Evolutionary conservation across 2,888 invertebrate genomes (phyloP).

Genomic region (Ametastegia equiseti): DNA sequence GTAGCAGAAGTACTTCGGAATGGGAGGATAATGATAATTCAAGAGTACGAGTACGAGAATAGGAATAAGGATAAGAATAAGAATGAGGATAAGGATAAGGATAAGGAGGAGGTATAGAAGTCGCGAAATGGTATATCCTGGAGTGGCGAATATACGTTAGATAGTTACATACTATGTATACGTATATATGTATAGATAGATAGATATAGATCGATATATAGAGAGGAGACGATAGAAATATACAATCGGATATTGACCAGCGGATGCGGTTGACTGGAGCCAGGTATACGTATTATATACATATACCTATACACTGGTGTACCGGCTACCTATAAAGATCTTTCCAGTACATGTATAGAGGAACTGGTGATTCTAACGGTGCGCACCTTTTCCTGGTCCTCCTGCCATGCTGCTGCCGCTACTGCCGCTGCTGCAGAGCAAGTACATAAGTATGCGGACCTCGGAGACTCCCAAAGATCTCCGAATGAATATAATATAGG

Average conservation of each 20-base stretch:
- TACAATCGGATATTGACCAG: conserved; percentile 33
- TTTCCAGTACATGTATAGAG: background rate
- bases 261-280: conserved; percentile 26
- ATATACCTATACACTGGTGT: too few species aligned
- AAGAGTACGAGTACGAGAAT: too few species aligned
- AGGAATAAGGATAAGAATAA: too few species aligned
- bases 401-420: too few species aligned
- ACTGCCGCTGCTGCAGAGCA: too few species aligned
- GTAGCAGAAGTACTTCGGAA: too few species aligned
- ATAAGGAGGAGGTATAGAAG: background rate
- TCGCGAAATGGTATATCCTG: background rate
- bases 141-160: background rate
- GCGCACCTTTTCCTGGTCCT: conserved; percentile 34
- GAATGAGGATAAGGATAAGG: background rate
- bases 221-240: background rate
- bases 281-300: background rate
- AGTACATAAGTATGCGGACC: too few species aligned
- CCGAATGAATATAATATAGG: too few species aligned
- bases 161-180: background rate
- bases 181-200: background rate
- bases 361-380: conserved; percentile 34
- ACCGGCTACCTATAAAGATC: too few species aligned
- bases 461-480: too few species aligned
- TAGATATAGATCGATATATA: background rate
- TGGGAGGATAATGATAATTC: too few species aligned